Evolutionary conservation across 2,113 vertebrate species (phyloP).

Genomic region (Physeter macrocephalus): DNA sequence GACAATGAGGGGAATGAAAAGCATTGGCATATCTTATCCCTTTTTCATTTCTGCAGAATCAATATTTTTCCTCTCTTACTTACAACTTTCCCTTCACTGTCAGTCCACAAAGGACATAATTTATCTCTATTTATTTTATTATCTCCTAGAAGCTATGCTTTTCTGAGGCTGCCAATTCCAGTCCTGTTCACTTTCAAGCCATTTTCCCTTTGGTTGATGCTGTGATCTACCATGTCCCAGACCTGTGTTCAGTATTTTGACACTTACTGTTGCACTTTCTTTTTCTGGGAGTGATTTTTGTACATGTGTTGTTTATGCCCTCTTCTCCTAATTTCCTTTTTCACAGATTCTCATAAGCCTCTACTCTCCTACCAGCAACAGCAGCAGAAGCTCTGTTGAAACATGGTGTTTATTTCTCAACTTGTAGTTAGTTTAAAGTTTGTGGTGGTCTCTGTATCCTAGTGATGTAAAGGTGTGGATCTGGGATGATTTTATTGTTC

Average conservation of each 20-base stretch:
- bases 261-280: background rate
- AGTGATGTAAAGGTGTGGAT: background rate
- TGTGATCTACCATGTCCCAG: background rate
- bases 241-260: background rate
- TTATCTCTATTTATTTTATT: background rate
- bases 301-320: background rate
- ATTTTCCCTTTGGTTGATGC: background rate
- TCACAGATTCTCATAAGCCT: background rate
- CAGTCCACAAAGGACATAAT: background rate
- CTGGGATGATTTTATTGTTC: background rate
- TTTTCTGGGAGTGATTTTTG: background rate
- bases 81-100: background rate
- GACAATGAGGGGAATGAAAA: background rate
- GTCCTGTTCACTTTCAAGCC: background rate
- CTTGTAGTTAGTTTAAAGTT: background rate
- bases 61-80: background rate
- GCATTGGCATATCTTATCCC: background rate
- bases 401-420: background rate
- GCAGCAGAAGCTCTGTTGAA: background rate
- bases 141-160: background rate
- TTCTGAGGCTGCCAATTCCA: background rate
- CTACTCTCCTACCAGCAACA: background rate
- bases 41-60: background rate
- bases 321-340: background rate
- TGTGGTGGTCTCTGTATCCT: background rate